Conservation (phyloP, 2,888 invertebrate genomes). For the Sturmia bella region DNA sequence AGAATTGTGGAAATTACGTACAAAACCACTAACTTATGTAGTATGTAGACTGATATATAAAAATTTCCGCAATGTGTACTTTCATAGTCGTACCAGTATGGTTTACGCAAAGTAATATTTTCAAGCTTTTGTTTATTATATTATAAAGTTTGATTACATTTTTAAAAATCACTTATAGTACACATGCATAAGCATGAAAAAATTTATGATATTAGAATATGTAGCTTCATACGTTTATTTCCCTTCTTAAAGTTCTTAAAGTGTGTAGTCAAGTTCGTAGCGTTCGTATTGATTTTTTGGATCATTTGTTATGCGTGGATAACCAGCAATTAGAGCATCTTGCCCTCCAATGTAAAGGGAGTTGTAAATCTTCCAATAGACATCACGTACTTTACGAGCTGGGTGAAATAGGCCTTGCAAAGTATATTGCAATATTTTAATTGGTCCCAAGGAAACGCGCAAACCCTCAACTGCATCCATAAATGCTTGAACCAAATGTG, state of each 20-base stretch:
- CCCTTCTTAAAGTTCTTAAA: constrained; percentile 82
- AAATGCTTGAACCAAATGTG: constrained; percentile 99
- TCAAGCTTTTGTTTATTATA: constrained; percentile 2
- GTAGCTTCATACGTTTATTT: neutral
- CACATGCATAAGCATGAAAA: neutral
- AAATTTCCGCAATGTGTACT: too few relatives aligned
- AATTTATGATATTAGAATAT: neutral
- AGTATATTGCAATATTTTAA: constrained; percentile 97
- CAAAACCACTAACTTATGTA: too few relatives aligned
- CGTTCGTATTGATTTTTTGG: constrained; percentile 96
- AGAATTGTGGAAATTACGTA: too few relatives aligned
- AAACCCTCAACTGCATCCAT: constrained; percentile 99
- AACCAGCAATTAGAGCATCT: constrained; percentile 98
- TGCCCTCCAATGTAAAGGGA: constrained; percentile 99
- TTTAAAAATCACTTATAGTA: neutral
- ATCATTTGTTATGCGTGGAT: constrained; percentile 97
- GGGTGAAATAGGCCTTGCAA: constrained; percentile 99
- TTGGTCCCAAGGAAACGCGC: constrained; percentile 97
- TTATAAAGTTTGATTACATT: constrained; percentile 27
- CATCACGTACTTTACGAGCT: constrained; percentile 98
- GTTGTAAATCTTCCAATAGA: constrained; percentile 99
- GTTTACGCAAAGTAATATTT: too few relatives aligned
- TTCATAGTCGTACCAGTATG: too few relatives aligned
- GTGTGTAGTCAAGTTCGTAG: constrained; percentile 95
- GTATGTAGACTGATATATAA: too few relatives aligned